Evolutionary conservation across 2,888 invertebrate genomes (phyloP), one percentile per base, ranked within the genome.

Genomic region (Ischnura elegans): DNA sequence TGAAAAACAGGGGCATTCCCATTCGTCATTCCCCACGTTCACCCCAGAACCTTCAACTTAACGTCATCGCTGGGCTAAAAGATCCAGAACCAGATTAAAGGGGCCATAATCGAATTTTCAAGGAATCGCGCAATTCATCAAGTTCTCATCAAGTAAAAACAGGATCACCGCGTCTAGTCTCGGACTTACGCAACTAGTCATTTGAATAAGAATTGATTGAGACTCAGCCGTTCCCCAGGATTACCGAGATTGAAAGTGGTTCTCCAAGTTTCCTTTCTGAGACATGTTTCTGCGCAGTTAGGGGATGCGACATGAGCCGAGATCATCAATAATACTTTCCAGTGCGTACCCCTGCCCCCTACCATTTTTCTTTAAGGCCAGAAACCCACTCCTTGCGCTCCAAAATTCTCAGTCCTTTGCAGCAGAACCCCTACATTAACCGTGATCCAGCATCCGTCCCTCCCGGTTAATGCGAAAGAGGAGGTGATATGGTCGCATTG

Each of bases 271-370:
- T n/a, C 6, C 10, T 76, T 76, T 25, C 13, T n/a, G 76, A 76
- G 25, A 29, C 76, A 10, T 36, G 25, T n/a, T 76, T 76, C 76
- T 76, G 76, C 76, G 76, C 76, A 76, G 47, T 19, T 76, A 3
- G 76, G 29, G 36, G 3, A 76, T 76, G 29, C 76, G 29, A 36
- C 36, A 36, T 36, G 76, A 8, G 36, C 76, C 76, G 76, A 13
- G 76, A 76, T 76, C 76, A 76, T 76, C 76, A 76, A 76, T 76
- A 76, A 76, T 76, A 29, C 76, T 61, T 61, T n/a, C 61, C 61
- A 76, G 36, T 76, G 29, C 76, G 25, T 61, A 8, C 61, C 61
- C 61, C 3, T 6, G 10, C 61, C n/a, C 61, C 21, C 61, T 10
- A 10, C 61, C 51, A 10, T 51, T 19, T 19, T 19, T 19, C 51